Evolutionary conservation across 2,888 invertebrate species (phyloP), one percentile per base, ranked within the genome.

Genomic region (Abrostola tripartita): DNA sequence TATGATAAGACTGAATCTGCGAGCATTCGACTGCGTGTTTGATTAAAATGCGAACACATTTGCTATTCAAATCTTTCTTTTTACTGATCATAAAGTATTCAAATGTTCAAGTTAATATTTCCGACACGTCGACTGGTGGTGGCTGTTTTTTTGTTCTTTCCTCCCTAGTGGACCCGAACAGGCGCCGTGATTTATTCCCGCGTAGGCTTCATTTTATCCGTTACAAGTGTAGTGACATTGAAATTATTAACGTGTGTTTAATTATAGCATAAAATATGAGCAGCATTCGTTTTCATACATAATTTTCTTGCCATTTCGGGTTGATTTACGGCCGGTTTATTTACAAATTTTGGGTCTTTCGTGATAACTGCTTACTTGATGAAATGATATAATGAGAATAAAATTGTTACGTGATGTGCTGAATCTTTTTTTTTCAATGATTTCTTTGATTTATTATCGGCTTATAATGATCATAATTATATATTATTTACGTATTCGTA

Each of bases 61-160:
- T 92, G 91, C 85, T 88, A 93, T 93, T 93, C 92, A 92, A 92
- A 93, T 93, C 90, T 88, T 90, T 87, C 88, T 90, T 92, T 91
- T 92, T 92, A 91, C 93, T 90, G 92, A 92, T 92, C 93, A 92
- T 93, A 92, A 93, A 92, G 90, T 90, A 93, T 93, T 93, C 92
- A 93, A 93, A 93, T 92, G 89, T 81, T 84, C 84, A 83, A 87
- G 90, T 92, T 92, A 91, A 93, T 92, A 93, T 93, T 92, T 91
- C 88, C 89, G 90, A 90, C 92, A 91, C 92, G 92, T 92, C 84
- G 84, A 44, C 81, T 79, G 71, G 76, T 80, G 81, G 84, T 82
- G 81, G 84, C 64, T 81, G 81, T 81, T 88, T 88, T 86, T 71
- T 57, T 72, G 72, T 76, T 73, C 77, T 72, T 79, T 79, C 81